These are phyloP conservation scores for Lycopodina hypogea DNA, from an alignment of 37 sponge, comb jelly and placozoan genomes.

Conservation along the genomic window DNA sequence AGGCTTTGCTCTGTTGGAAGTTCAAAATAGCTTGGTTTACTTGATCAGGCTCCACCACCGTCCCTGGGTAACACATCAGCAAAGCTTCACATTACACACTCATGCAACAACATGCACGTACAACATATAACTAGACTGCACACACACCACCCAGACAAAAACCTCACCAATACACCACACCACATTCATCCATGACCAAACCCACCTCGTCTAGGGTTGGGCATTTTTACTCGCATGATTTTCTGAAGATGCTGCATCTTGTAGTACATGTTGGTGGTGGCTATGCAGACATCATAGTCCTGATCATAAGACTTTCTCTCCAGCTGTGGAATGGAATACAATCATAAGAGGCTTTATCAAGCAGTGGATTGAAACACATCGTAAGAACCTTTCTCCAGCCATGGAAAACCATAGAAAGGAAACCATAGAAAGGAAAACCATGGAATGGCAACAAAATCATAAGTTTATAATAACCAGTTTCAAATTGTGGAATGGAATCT, in stretches of 20 bases:
- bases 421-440: background rate
- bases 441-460: too few species aligned
- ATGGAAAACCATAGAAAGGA: background rate
- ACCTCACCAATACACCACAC: too few species aligned
- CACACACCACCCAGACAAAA: too few species aligned
- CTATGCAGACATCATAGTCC: slow-evolving; percentile 58
- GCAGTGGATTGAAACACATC: background rate
- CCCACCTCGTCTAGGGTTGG: slow-evolving; percentile 49
- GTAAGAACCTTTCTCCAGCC: background rate
- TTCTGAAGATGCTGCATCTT: slow-evolving; percentile 48
- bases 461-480: too few species aligned
- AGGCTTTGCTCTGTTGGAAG: slow-evolving; percentile 32
- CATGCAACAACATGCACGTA: too few species aligned
- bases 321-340: slow-evolving; percentile 2
- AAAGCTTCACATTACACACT: too few species aligned
- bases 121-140: too few species aligned
- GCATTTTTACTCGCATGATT: slow-evolving; percentile 50
- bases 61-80: slow-evolving; percentile 26
- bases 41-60: slow-evolving; percentile 16
- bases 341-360: background rate
- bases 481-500: too few species aligned
- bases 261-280: slow-evolving; percentile 29
- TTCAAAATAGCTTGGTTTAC: slow-evolving; percentile 3
- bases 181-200: too few species aligned
- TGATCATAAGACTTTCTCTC: background rate